Evolutionary conservation across 2,888 invertebrate genomes (phyloP).

Genomic region (Trachelus stipa): DNA sequence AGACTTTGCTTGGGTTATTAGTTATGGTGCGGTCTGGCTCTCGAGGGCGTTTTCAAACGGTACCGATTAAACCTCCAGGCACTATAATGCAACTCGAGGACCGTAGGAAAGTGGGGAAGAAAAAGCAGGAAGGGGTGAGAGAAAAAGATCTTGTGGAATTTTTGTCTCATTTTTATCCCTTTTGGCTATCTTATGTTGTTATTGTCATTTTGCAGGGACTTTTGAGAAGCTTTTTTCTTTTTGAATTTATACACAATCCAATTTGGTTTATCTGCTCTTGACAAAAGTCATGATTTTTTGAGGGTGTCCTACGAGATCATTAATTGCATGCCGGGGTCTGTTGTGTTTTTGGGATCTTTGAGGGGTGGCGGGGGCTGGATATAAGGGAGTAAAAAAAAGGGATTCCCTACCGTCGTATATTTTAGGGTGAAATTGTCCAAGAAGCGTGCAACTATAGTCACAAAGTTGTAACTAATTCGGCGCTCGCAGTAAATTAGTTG

Average conservation of each 20-base stretch:
- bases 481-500: conserved; percentile 23
- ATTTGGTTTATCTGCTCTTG: neutral
- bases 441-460: conserved; percentile 16
- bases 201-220: neutral
- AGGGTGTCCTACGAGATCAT: neutral
- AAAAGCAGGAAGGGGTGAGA: too few relatives aligned
- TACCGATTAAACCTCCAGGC: neutral
- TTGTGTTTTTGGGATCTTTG: conserved; percentile 31
- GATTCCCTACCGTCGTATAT: conserved; percentile 18
- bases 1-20: conserved; percentile 1
- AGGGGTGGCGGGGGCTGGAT: too few relatives aligned
- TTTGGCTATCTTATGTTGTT: neutral
- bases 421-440: conserved; percentile 4
- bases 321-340: neutral
- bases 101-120: too few relatives aligned
- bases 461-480: conserved; percentile 31
- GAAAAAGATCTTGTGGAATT: neutral
- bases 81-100: neutral
- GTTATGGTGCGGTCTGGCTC: neutral
- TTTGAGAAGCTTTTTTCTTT: neutral
- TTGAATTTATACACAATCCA: neutral
- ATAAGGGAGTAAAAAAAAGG: conserved; percentile 21
- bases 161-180: neutral
- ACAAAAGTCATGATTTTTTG: neutral
- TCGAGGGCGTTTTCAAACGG: conserved; percentile 1